Evolutionary conservation across 2,888 invertebrate genomes (phyloP).

Genomic region (Pseudococcus longispinus): DNA sequence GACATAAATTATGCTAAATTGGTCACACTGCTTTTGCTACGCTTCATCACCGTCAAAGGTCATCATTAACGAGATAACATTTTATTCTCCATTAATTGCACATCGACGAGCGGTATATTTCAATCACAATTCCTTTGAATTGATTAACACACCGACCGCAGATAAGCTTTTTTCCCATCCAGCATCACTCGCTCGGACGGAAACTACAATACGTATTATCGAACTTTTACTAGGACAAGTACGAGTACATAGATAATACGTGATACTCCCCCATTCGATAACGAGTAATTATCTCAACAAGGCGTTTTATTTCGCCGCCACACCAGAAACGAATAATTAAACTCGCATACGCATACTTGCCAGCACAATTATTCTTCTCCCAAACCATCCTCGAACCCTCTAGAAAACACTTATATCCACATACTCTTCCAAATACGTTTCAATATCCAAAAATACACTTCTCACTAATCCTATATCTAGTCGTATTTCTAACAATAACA

Average conservation of each 20-base stretch:
- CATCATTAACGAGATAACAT: neutral
- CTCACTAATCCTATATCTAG: neutral
- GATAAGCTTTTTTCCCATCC: neutral
- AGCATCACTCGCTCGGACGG: neutral
- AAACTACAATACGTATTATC: neutral
- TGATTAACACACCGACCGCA: neutral
- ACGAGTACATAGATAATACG: neutral
- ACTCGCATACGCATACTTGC: neutral
- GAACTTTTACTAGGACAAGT: neutral
- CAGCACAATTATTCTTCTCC: neutral
- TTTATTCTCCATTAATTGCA: neutral
- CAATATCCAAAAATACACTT: neutral
- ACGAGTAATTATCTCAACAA: neutral
- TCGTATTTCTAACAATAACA: neutral
- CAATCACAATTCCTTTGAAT: neutral
- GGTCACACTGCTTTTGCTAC: no score
- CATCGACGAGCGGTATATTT: neutral
- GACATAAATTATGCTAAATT: no score
- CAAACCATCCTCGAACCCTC: neutral
- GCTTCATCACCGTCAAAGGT: no score
- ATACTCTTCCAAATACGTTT: neutral
- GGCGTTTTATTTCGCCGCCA: neutral
- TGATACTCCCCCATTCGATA: constrained; percentile 9
- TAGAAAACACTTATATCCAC: neutral
- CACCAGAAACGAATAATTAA: neutral